Evolutionary conservation across 2,113 vertebrate species (phyloP).

Genomic region (Gracilinanus agilis): DNA sequence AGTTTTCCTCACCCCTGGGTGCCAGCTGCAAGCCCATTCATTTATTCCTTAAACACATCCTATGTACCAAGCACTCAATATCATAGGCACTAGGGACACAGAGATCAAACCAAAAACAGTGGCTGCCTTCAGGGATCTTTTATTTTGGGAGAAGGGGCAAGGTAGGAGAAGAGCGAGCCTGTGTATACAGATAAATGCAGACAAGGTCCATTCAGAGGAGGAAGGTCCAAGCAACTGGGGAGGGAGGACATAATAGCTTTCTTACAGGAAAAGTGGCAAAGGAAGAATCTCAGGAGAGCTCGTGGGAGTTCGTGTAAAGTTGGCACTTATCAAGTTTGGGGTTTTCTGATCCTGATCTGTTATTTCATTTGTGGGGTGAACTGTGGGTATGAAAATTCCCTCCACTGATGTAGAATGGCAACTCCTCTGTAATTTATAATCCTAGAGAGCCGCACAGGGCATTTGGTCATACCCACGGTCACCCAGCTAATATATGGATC

Average conservation of each 20-base stretch:
- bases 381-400: background rate
- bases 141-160: background rate
- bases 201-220: background rate
- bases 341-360: background rate
- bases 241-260: background rate
- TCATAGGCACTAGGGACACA: background rate
- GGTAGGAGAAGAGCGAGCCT: background rate
- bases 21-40: background rate
- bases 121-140: background rate
- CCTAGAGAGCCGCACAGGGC: background rate
- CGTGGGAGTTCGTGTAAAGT: background rate
- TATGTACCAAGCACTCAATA: background rate
- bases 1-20: background rate
- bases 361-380: background rate
- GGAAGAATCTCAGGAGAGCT: background rate
- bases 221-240: background rate
- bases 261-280: background rate
- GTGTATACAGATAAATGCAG: background rate
- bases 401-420: background rate
- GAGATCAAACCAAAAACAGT: background rate
- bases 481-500: background rate
- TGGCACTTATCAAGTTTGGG: background rate
- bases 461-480: background rate
- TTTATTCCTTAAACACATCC: background rate
- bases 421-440: background rate